phyloP scores from a whole-genome alignment of 2,113 vertebrate genomes.

The Phalacrocorax aristotelis region DNA sequence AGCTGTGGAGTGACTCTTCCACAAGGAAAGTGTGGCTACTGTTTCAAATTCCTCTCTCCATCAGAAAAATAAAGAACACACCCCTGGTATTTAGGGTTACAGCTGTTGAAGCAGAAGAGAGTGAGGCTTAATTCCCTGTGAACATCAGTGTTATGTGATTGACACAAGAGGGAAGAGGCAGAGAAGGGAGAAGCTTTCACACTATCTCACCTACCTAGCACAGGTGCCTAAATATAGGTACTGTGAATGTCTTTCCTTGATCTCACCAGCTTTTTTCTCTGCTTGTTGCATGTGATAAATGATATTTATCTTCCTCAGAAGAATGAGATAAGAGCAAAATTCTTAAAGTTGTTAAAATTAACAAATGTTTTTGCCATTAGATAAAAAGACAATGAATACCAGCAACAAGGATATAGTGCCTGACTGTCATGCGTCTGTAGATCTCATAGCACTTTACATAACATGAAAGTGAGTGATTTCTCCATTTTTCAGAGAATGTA shows the following conservation, averaged over 20 bases:
- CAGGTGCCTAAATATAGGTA: not conserved
- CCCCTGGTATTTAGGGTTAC: rapidly evolving
- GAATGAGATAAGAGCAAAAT: not conserved
- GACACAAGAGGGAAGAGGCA: not conserved
- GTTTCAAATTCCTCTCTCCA: not conserved
- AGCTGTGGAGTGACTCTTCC: not conserved
- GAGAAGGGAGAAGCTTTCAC: not conserved
- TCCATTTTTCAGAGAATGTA: not conserved
- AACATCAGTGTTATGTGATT: not conserved
- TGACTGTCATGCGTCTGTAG: not conserved
- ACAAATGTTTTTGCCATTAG: rapidly evolving
- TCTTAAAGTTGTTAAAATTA: not conserved
- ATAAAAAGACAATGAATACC: not conserved
- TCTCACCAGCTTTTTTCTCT: not conserved
- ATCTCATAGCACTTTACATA: not conserved
- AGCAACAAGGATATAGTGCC: not conserved
- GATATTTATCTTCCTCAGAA: not conserved
- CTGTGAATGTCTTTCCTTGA: not conserved
- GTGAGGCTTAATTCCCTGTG: not conserved
- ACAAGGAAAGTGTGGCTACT: not conserved
- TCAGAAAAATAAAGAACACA: not conserved
- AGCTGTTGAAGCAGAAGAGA: not conserved
- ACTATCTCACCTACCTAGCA: no score
- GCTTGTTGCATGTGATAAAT: not conserved
- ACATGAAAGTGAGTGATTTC: not conserved